Evolutionary conservation across 2,797 vertebrate species (phyloP).

Genomic region (Anomalospiza imberbis): DNA sequence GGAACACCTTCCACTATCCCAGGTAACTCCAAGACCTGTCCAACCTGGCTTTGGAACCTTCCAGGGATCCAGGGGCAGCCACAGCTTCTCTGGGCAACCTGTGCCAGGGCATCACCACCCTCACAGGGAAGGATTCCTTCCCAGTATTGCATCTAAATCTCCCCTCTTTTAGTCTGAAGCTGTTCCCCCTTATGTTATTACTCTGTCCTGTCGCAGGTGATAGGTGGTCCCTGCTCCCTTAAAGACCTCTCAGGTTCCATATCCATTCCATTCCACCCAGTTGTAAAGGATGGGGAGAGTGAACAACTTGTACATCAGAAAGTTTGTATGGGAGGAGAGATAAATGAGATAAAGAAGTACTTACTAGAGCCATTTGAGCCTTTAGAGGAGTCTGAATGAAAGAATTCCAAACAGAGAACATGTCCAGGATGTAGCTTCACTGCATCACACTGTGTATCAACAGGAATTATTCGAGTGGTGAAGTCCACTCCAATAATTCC

Average conservation of each 20-base stretch:
- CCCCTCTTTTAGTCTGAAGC: neutral
- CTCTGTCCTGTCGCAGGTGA: neutral
- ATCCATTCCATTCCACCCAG: neutral
- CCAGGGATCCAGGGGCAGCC: neutral
- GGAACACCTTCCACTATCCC: neutral
- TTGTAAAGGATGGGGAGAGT: neutral
- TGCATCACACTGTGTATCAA: neutral
- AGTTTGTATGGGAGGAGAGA: neutral
- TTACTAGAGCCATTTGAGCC: neutral
- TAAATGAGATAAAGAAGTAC: neutral
- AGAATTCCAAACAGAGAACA: neutral
- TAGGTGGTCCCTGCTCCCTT: neutral
- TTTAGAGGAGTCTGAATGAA: neutral
- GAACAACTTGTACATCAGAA: neutral
- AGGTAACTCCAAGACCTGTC: fast-evolving
- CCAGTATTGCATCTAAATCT: neutral
- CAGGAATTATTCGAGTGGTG: neutral
- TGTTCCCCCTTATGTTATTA: neutral
- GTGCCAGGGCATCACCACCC: fast-evolving
- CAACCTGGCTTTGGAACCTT: neutral
- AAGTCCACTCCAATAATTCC: too few relatives aligned
- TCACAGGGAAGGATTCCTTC: fast-evolving
- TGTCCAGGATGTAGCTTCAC: neutral
- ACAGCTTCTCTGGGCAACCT: neutral
- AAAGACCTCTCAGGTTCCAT: neutral